phyloP scores from a whole-genome alignment of 2,113 vertebrate species.

The Thamnaconus septentrionalis region DNA sequence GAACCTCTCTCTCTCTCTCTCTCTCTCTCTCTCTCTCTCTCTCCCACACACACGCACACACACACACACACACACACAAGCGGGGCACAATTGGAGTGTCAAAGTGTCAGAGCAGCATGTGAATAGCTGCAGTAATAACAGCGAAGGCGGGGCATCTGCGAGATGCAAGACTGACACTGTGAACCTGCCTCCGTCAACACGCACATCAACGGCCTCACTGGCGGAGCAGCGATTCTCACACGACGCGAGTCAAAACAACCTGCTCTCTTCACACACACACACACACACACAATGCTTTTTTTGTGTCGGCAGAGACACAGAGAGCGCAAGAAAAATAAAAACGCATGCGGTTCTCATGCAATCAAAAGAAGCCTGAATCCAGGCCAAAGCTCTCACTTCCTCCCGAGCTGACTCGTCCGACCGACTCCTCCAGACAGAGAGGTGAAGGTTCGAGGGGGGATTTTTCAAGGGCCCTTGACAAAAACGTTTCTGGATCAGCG shows the following conservation, averaged over 20 bases:
- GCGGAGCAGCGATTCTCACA: slow-evolving; percentile 61
- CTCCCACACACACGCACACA: too few species aligned
- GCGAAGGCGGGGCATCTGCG: slow-evolving; percentile 45
- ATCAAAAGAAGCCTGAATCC: slow-evolving; percentile 50
- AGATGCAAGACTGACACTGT: slow-evolving; percentile 59
- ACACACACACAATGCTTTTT: slow-evolving; percentile 36
- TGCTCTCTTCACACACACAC: slow-evolving; percentile 50
- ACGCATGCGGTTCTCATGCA: slow-evolving; percentile 49
- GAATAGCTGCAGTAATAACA: slow-evolving; percentile 62
- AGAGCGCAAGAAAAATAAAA: slow-evolving; percentile 15
- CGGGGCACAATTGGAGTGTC: slow-evolving; percentile 35
- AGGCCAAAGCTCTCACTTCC: slow-evolving; percentile 52
- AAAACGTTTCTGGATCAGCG: too few species aligned
- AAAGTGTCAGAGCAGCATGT: slow-evolving; percentile 49
- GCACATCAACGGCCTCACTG: slow-evolving; percentile 22
- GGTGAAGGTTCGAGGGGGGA: too few species aligned
- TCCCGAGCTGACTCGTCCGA: slow-evolving; percentile 38
- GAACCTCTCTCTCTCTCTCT: background rate
- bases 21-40: too few species aligned
- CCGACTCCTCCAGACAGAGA: too few species aligned
- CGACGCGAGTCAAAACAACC: slow-evolving; percentile 59
- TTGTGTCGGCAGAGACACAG: slow-evolving; percentile 16
- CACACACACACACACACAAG: slow-evolving; percentile 10
- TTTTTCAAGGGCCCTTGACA: too few species aligned
- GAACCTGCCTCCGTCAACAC: slow-evolving; percentile 65